Evolutionary conservation across 2,797 vertebrate genomes (phyloP), one percentile per base, ranked within the genome.

Genomic region (Siniperca undulata): DNA sequence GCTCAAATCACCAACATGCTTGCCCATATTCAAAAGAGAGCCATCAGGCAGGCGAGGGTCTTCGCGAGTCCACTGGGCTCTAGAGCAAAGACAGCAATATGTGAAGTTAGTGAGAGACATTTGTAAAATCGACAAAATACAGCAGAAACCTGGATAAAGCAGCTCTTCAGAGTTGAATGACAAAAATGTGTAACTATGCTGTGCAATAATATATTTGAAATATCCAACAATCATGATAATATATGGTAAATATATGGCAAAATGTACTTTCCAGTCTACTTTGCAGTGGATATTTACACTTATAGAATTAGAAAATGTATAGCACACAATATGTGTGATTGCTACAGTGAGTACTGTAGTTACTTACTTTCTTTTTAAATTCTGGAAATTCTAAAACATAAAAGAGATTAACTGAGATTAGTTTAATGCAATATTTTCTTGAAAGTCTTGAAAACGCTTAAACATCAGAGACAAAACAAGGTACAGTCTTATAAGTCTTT

Each of bases 301-400:
- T 8, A 17, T 0, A 59, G 16, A 71, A 67, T 71, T 4, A 24
- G 1, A 30, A 8, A 67, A 22, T 50, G 16, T 20, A 44, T 1
- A 12, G 36, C 11, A 17, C 11, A 61, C 5, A 52, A 24, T 68
- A 36, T 44, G 7, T 67, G 4, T 11, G 24, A 53, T 12, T 38
- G 4, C 2, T 16, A 17, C 8, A 5, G 24, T 55, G 20, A 34
- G 22, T 22, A 78, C 65, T 52, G 20, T 2, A 17, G n/a, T 12
- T 78, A 93, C 94, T 91, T 92, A 96, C 96, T 90, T 82, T 89
- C 69, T 86, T 82, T 96, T 96, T 68, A 96, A 78, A 22, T 40
- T 68, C 71, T 93, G 90, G 89, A 95, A 96, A 58, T 95, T 95
- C 96, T 96, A 71, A 48, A 91, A 89, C 17, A 89, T 4, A 71